Evolutionary conservation across 2,888 invertebrate genomes (phyloP), one percentile per base, ranked within the genome.

Genomic region (Parnassius smintheus): DNA sequence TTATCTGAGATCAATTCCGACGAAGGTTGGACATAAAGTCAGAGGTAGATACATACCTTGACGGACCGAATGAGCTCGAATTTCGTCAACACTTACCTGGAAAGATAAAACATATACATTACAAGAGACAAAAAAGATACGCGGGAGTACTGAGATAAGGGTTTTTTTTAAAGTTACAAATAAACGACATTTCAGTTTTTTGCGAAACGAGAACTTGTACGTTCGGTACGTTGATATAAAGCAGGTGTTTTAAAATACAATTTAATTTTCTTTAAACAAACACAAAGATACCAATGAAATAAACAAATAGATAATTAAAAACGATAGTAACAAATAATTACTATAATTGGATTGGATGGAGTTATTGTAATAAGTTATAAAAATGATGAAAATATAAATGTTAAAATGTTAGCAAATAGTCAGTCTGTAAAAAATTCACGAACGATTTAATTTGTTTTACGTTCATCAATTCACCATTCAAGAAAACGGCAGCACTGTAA

Each of bases 71-170:
- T 74, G 69, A 72, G 76, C 80, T 87, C 86, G 72, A 69, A 77
- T 88, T 86, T 80, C 86, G 80, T 78, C 76, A 74, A 85, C 73
- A 76, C 90, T 90, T 90, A 90, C 90, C 90, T 90, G 89, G 76
- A 89, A 89, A 86, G 79, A 88, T 80, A 79, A 82, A 82, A 73
- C 75, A 72, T 61, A 78, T 78, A 78, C 56, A 75, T 83, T 84
- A 80, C 74, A 72, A 72, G 65, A 73, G 72, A 53, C 11, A 41
- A 70, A 70, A 68, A 69, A 70, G 69, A 71, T 67, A 66, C 70
- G 68, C 70, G 70, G 68, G 60, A 64, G 59, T 66, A 52, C 63
- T 46, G 69, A 74, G 67, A 74, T 69, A 71, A 68, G 56, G 56
- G 56, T 63, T 59, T 64, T 61, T 59, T 57, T 56, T 60, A 59